phyloP scores from a whole-genome alignment of 2,797 vertebrate species.

The Otolemur crassicaudatus region DNA sequence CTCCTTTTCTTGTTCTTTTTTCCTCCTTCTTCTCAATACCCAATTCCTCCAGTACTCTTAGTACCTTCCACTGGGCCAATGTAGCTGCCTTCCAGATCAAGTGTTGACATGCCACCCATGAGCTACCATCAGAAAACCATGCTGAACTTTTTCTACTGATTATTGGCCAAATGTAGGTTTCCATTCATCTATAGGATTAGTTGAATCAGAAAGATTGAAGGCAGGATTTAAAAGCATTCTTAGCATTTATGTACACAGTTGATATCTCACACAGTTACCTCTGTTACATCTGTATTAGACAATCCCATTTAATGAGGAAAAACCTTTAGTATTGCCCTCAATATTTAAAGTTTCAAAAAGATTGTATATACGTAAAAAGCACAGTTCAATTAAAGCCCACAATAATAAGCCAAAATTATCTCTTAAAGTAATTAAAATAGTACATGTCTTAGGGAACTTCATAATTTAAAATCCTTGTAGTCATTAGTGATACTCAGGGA shows the following conservation, averaged over 20 bases:
- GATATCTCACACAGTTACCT: background rate
- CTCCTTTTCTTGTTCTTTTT: accelerated
- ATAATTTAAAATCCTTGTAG: background rate
- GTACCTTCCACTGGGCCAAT: background rate
- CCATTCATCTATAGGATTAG: background rate
- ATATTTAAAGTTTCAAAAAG: background rate
- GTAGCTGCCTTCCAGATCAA: background rate
- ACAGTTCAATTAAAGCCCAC: background rate
- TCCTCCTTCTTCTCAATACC: background rate
- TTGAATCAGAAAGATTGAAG: background rate
- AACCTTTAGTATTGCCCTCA: background rate
- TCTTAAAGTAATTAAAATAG: background rate
- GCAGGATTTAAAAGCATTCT: background rate
- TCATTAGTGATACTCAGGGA: background rate
- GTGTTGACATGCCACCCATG: background rate
- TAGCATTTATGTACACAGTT: background rate
- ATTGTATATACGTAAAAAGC: background rate
- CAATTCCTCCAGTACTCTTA: background rate
- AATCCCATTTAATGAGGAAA: background rate
- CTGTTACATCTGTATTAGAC: background rate
- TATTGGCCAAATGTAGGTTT: background rate
- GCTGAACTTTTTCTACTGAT: background rate
- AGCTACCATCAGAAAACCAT: background rate
- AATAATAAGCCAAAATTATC: background rate
- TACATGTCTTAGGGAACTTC: background rate